phyloP scores from a whole-genome alignment of 2,888 invertebrate species.

The Balanococcus diminutus region DNA sequence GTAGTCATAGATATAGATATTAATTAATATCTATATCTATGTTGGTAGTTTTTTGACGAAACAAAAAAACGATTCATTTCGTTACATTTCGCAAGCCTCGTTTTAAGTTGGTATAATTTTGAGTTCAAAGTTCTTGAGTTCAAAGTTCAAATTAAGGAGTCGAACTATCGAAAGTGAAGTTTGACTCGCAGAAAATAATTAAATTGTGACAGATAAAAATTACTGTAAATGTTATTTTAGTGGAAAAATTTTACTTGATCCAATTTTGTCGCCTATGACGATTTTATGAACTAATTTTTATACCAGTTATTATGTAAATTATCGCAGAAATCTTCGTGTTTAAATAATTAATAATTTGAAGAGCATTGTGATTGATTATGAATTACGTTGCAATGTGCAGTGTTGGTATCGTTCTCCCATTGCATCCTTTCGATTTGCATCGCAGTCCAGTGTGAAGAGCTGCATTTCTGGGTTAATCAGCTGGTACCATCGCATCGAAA shows the following conservation, averaged over 20 bases:
- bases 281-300: neutral
- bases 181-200: neutral
- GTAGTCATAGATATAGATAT: too few species aligned
- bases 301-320: neutral
- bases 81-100: too few species aligned
- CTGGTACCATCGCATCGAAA: neutral
- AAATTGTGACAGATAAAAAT: neutral
- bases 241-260: neutral
- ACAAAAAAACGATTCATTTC: too few species aligned
- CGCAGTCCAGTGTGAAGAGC: neutral
- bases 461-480: conserved; percentile 3
- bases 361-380: neutral
- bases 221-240: neutral
- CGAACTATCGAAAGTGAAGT: too few species aligned
- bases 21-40: too few species aligned
- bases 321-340: neutral
- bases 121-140: too few species aligned
- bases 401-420: neutral
- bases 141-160: too few species aligned
- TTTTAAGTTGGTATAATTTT: too few species aligned
- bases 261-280: neutral
- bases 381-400: neutral
- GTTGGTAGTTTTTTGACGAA: neutral
- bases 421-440: neutral
- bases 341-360: neutral